Evolutionary conservation across 2,797 vertebrate species (phyloP).

Genomic region (Columba guinea): DNA sequence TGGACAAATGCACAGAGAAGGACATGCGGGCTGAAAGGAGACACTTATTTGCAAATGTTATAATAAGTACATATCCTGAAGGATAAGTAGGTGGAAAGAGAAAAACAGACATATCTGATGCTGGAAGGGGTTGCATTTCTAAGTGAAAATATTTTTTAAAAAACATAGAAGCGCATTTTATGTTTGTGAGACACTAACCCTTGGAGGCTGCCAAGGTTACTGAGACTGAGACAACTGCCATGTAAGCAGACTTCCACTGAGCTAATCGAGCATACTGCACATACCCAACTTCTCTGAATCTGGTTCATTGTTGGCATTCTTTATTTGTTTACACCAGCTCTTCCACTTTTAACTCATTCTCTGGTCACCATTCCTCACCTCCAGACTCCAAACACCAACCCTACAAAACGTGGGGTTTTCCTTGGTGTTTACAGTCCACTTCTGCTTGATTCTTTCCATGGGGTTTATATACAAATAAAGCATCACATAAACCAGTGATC

Average conservation of each 20-base stretch:
- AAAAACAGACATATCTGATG: not conserved
- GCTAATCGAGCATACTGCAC: conserved; percentile 46
- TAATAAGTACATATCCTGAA: not conserved
- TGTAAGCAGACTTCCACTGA: conserved; percentile 43
- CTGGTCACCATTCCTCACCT: conserved; percentile 12
- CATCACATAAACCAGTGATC: not conserved
- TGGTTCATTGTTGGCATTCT: conserved; percentile 59
- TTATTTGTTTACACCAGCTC: conserved; percentile 63
- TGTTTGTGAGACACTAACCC: conserved; percentile 46
- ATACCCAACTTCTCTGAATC: conserved; percentile 50
- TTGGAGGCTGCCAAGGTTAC: conserved; percentile 62
- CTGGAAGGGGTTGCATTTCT: not conserved
- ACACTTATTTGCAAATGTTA: not conserved
- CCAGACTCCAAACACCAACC: not conserved
- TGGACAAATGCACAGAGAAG: not conserved
- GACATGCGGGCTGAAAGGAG: conserved; percentile 5
- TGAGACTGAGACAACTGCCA: conserved; percentile 40
- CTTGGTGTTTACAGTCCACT: conserved; percentile 43
- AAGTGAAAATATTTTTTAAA: conserved; percentile 47
- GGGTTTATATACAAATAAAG: not conserved
- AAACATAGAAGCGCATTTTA: conserved; percentile 41
- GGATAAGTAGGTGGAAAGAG: conserved; percentile 19
- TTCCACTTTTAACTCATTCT: conserved; percentile 47
- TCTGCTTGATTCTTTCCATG: conserved; percentile 5
- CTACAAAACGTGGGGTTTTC: not conserved